A percentile compares a stretch with the other conserved stretches of the same genome.
Conservation (phyloP, 1,140 invertebrate species). For the Wiebesia pumilae region DNA sequence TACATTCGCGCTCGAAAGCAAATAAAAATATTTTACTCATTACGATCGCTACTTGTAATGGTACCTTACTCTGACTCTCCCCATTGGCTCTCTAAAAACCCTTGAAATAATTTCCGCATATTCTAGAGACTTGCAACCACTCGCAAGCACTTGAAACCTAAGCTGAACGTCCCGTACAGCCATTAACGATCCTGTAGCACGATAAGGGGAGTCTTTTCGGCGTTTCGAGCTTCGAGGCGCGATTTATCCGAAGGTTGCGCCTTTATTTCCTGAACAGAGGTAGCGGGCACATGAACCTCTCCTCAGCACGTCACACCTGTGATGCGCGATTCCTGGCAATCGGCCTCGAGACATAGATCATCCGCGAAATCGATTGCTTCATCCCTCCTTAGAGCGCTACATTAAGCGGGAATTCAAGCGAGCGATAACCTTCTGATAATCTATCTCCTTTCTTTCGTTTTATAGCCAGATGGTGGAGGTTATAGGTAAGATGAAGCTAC, state of each 20-base stretch:
- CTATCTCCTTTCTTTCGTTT: too few relatives aligned
- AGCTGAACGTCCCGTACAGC: not conserved
- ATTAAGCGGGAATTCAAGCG: not conserved
- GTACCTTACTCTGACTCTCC: not conserved
- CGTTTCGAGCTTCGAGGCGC: not conserved
- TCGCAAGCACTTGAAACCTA: too few relatives aligned
- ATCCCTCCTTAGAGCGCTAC: not conserved
- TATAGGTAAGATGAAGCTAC: too few relatives aligned
- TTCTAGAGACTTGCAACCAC: not conserved
- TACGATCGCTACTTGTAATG: not conserved
- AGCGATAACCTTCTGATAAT: not conserved
- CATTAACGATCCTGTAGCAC: not conserved
- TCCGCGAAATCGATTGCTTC: conserved; percentile 10
- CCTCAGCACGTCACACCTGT: not conserved
- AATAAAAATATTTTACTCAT: not conserved
- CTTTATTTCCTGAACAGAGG: not conserved
- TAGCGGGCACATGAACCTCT: not conserved
- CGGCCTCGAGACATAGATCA: conserved; percentile 23
- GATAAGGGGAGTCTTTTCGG: conserved; percentile 18
- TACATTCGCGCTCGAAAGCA: not conserved
- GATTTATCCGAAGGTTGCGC: not conserved
- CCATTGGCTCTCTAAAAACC: not conserved
- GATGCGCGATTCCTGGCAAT: not conserved
- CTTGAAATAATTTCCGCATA: not conserved
- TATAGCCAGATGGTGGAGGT: too few relatives aligned